Percentiles rank a stretch among this genome's conserved stretches.
phyloP scores from a whole-genome alignment of 2,888 invertebrate genomes.

The Leucophenga montana region DNA sequence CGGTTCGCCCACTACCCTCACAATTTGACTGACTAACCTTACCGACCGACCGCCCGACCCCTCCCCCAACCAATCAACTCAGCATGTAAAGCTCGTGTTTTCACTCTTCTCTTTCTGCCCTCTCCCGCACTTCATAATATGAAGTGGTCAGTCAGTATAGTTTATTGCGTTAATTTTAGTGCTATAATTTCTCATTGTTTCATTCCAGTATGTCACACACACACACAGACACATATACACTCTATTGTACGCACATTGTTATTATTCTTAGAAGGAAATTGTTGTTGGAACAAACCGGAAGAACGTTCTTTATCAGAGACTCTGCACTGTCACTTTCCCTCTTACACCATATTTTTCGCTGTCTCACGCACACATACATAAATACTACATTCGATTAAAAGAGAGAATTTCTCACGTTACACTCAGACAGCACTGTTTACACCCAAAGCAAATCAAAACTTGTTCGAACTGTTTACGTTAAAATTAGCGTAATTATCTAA shows the following conservation, averaged over 20 bases:
- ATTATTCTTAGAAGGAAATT: background rate
- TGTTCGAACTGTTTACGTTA: background rate
- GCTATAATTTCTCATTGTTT: background rate
- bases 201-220: too few species aligned
- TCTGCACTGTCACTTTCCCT: background rate
- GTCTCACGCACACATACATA: too few species aligned
- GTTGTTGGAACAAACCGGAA: conserved; percentile 17
- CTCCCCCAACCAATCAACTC: background rate
- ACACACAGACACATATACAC: too few species aligned
- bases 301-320: conserved; percentile 7
- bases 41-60: too few species aligned
- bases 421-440: background rate
- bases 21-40: background rate
- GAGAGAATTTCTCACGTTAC: too few species aligned
- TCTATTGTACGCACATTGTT: background rate
- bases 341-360: too few species aligned
- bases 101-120: too few species aligned
- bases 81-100: too few species aligned
- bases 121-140: background rate
- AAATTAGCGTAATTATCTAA: background rate
- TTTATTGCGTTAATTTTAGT: conserved; percentile 9
- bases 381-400: too few species aligned
- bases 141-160: conserved; percentile 1
- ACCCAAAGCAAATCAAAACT: background rate
- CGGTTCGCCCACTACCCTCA: background rate